Percentiles rank a stretch among this genome's conserved stretches.
These are phyloP conservation scores for Probosciger aterrimus DNA, from an alignment of 2,113 vertebrate genomes.

Conservation along the genomic window DNA sequence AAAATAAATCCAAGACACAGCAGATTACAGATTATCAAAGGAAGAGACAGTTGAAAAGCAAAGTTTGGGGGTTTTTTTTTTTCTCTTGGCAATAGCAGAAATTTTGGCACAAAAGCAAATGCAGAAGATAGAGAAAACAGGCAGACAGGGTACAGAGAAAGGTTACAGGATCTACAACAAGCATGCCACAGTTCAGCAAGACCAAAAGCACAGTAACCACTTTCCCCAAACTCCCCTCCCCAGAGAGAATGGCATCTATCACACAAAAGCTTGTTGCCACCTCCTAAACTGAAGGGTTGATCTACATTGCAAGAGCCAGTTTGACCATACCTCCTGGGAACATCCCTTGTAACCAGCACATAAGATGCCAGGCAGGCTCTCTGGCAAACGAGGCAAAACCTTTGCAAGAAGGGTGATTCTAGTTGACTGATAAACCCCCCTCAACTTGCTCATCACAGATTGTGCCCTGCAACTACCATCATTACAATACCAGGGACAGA, in stretches of 20 bases:
- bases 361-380: background rate
- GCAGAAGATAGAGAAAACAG: background rate
- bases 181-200: background rate
- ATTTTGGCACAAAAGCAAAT: slow-evolving; percentile 42
- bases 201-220: background rate
- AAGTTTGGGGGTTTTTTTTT: background rate
- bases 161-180: slow-evolving; percentile 13
- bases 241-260: background rate
- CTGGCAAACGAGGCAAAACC: background rate
- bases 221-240: background rate
- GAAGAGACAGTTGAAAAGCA: slow-evolving; percentile 13
- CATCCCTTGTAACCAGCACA: background rate
- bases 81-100: slow-evolving; percentile 27
- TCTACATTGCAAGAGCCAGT: background rate
- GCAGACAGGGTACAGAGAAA: slow-evolving; percentile 23
- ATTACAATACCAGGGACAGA: background rate
- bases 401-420: background rate
- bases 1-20: background rate
- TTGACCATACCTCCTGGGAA: background rate
- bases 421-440: background rate
- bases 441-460: background rate
- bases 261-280: slow-evolving; percentile 37
- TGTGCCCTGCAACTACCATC: rapidly evolving
- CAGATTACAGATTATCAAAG: slow-evolving; percentile 43
- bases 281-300: background rate